Evolutionary conservation across 1,140 invertebrate species (phyloP).

Genomic region (Sipha flava): DNA sequence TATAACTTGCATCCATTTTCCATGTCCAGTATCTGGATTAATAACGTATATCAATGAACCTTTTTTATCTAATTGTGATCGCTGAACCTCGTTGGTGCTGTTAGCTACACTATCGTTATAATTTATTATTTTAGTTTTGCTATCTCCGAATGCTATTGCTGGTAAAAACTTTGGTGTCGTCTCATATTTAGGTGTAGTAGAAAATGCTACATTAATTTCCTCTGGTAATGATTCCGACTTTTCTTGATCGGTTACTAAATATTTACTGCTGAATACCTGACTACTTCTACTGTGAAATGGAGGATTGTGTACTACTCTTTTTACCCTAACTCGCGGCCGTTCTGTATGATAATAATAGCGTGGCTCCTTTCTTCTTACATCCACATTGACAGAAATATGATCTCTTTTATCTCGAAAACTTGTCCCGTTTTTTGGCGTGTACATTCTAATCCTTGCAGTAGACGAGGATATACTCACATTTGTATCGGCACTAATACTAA

Average conservation of each 20-base stretch:
- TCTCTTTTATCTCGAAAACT: not conserved
- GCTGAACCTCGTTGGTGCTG: not conserved
- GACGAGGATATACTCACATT: not conserved
- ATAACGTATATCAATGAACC: constrained; percentile 37
- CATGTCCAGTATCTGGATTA: constrained; percentile 36
- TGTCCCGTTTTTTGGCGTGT: not conserved
- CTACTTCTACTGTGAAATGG: not conserved
- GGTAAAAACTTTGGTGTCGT: not conserved
- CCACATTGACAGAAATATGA: not conserved
- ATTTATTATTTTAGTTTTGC: constrained; percentile 4
- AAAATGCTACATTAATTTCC: constrained; percentile 30
- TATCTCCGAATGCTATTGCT: not conserved
- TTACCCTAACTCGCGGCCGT: not conserved
- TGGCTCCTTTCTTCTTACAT: constrained; percentile 11
- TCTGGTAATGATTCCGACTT: constrained; percentile 22
- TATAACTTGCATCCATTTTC: constrained; percentile 36
- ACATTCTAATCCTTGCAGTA: not conserved
- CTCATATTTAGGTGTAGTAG: not conserved
- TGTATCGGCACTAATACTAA: not conserved
- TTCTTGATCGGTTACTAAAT: not conserved
- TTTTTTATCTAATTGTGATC: constrained; percentile 4
- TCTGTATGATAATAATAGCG: constrained; percentile 9
- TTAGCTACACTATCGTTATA: not conserved
- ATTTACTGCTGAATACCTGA: constrained; percentile 17
- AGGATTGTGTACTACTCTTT: constrained; percentile 16